Base-by-base conservation (phyloP, 2,113 vertebrate genomes). In the Herpailurus yagouaroundi region DNA sequence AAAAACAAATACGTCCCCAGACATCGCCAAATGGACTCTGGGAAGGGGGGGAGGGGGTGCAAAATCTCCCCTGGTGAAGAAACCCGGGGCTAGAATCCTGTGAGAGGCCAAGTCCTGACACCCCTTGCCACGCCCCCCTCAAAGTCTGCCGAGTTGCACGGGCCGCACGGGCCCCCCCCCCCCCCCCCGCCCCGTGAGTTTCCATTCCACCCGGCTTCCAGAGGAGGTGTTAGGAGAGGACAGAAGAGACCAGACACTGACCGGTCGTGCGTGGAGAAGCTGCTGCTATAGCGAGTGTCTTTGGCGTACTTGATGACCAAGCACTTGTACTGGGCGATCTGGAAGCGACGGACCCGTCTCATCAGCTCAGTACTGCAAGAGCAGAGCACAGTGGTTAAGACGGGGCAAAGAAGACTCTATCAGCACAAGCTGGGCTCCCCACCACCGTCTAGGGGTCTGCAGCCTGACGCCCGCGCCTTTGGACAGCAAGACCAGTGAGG, bases 291-390 rank as follows among this genome's bases (percentile, higher is more conserved):
- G 2, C 99, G 99, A 0, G 97, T 99, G 97, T 99, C 99, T 96
- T 99, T 99, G 94, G 99, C 99, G 0, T 99, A 99, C 97, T 99
- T 99, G 93, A 99, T 98, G 95, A 99, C 98, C 91, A 99, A 86
- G 94, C 99, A 99, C 73, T 96, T 98, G 96, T 99, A 99, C 98
- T 99, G 99, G 0, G 99, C 99, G 0, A 99, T 98, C 98, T 99
- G 99, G 98, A 99, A 99, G 38, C 99, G 99, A 0, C 99, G 99
- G 38, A 99, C 99, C 5, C 99, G 97, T 38, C 99, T 98, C 99
- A 99, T 99, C 87, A 99, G 98, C 93, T 99, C 99, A 0, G 99
- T 99, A 98, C 99, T 99, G 98, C 45, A 83, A 98, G 90, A 27
- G 5, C 7, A 48, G n/a, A 38, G 57, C 63, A 8, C 25, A 33